Evolutionary conservation across 92 coral and sea anemone genomes (phyloP).

Genomic region (Porites evermanni): DNA sequence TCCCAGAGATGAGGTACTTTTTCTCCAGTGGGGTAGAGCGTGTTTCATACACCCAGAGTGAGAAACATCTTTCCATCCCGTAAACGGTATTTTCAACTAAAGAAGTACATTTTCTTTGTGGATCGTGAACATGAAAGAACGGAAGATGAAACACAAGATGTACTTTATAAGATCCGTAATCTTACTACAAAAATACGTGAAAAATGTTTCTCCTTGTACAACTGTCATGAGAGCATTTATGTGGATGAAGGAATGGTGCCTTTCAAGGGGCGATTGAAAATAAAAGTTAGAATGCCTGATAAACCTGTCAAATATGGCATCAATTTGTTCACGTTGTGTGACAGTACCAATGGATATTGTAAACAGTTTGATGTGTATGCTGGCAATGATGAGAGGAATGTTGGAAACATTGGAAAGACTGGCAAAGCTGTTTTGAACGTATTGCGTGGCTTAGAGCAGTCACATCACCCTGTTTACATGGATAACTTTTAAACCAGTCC

Average conservation of each 20-base stretch:
- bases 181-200: neutral
- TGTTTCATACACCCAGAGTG: too few species aligned
- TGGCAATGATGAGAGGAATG: slow-evolving; percentile 48
- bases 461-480: slow-evolving; percentile 38
- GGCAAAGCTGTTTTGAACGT: slow-evolving; percentile 36
- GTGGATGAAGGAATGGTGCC: slow-evolving; percentile 66
- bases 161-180: too few species aligned
- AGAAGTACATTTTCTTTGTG: slow-evolving; percentile 57
- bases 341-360: slow-evolving; percentile 40
- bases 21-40: too few species aligned
- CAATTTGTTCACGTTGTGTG: slow-evolving; percentile 46
- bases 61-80: too few species aligned
- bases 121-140: slow-evolving; percentile 44
- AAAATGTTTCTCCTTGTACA: slow-evolving; percentile 35
- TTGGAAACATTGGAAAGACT: slow-evolving; percentile 35
- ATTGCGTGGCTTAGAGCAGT: slow-evolving; percentile 29
- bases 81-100: slow-evolving; percentile 45
- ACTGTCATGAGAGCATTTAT: slow-evolving; percentile 41
- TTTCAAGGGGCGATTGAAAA: slow-evolving; percentile 48
- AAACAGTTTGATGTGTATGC: slow-evolving; percentile 46
- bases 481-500: slow-evolving; percentile 68
- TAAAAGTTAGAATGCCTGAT: slow-evolving; percentile 36
- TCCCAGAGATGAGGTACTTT: too few species aligned
- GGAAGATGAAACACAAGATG: slow-evolving; percentile 38
- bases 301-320: slow-evolving; percentile 69